Evolutionary conservation across 2,888 invertebrate species (phyloP), one percentile per base, ranked within the genome.

Genomic region (Mesorhabditis spiculigera): DNA sequence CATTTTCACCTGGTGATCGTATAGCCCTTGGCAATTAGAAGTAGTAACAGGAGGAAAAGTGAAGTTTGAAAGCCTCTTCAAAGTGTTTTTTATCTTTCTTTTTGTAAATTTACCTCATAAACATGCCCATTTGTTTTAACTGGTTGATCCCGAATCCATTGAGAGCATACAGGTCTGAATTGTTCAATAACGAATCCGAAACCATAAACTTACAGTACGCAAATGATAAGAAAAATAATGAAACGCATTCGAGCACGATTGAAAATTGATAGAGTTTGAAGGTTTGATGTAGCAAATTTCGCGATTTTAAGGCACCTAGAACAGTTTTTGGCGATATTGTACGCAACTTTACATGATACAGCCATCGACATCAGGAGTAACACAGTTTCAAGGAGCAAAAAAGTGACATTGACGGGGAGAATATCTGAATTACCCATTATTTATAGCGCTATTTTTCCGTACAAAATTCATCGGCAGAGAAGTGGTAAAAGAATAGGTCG

Each of bases 381-480:
- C 63, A 93, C 87, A 3, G 91, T 88, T 86, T 94, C 93, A 0
- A 91, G 89, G 44, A 92, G 88, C 0, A 91, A 89, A 85, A 92
- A 93, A 0, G 90, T 90, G 81, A 93, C 90, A 16, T 94, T 88
- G 6, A 93, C 90, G 65, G 93, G 93, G 0, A 94, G 88, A 70
- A 94, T 93, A 86, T 93, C 94, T 95, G 89, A 5, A 85, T 83
- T n/a, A 50, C 28, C 28, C 28, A 28, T 45, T 63, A 44, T 45
- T 67, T 13, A 8, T 50, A 43, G 45, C 5, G 41, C 5, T 44
- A 41, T 3, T 67, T 43, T 43, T n/a, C 42, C 92, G 91, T 89
- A 93, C 94, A 93, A 88, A 94, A 94, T 88, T 95, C 93, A 87
- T 95, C 95, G 6, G 94, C 94, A 0, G 94, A 94, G 86, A 94